These are phyloP conservation scores for Steromphala cineraria DNA, from an alignment of 2,888 invertebrate species.

Conservation along the genomic window DNA sequence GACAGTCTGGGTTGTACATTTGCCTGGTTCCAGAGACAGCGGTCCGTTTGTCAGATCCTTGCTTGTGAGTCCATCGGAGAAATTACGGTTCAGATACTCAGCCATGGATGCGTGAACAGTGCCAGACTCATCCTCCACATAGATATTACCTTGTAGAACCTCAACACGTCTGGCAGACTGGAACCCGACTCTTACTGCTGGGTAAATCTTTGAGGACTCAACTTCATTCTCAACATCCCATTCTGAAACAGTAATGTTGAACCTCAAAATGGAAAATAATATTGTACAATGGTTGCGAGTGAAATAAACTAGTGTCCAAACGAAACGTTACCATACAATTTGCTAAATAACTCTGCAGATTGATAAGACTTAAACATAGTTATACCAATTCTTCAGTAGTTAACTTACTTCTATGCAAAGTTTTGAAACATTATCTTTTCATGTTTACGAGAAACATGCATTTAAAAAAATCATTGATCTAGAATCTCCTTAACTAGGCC, in stretches of 20 bases:
- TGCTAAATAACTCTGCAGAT: no score
- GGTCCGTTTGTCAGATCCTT: constrained; percentile 1
- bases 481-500: no score
- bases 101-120: constrained; percentile 38
- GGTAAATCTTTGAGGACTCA: constrained; percentile 43
- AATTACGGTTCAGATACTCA: constrained; percentile 34
- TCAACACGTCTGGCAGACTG: constrained; percentile 35
- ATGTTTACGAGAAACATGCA: no score
- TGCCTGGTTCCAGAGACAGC: constrained; percentile 51
- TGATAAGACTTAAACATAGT: no score
- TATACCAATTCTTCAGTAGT: no score
- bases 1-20: constrained; percentile 45
- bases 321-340: no score
- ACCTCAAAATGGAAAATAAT: no score
- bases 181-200: constrained; percentile 42
- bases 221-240: constrained; percentile 46
- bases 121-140: constrained; percentile 30
- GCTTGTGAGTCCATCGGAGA: constrained; percentile 28
- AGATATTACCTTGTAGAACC: constrained; percentile 44
- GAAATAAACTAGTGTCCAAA: no score
- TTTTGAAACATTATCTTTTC: no score
- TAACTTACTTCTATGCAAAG: no score
- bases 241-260: constrained; percentile 34
- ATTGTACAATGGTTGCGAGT: no score
- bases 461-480: no score